Base-by-base conservation (phyloP, 2,888 invertebrate genomes). In the Agrotis exclamationis region DNA sequence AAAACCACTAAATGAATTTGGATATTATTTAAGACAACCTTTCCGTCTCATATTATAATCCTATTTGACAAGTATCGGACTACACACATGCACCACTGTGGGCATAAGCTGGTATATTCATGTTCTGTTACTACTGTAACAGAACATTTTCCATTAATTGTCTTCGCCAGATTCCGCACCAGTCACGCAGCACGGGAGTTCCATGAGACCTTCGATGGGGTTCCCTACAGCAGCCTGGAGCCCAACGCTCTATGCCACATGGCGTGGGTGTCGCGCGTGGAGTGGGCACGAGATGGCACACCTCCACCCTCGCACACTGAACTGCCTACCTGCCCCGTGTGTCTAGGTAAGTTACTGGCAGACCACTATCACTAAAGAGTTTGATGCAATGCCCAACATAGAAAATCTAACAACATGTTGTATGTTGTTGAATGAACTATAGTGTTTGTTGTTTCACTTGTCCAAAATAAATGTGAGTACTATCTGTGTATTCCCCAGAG, bases 251-350 rank as follows among this genome's bases (percentile, higher is more conserved):
- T 99, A 50, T 99, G 99, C 91, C 98, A 99, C 91, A 97, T 99
- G 88, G 99, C 99, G 22, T 99, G 99, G 97, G 99, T 99, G 22
- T 98, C 99, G 0, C 97, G 97, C 67, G 98, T 99, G 0, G 99
- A 99, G 94, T 98, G 98, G 90, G 97, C 98, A 3, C 97, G 98
- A 20, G 97, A 98, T 91, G 98, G 98, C 3, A 93, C 96, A 0
- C 96, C 97, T 48, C 97, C 98, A 0, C 96, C 98, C 0, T 95
- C 97, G 9, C 98, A 99, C 89, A 99, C 99, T 0, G 99, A 99
- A 93, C 96, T 99, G 74, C 99, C 99, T 18, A 99, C 98, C 6
- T 99, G 99, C 92, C 99, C 99, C 3, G 99, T 99, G 16, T 99
- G 99, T 91, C 93, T 99, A 66, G 97, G 96, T 96, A 71, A 44